Evolutionary conservation across 2,888 invertebrate genomes (phyloP).

Genomic region (Ceraclea dissimilis): DNA sequence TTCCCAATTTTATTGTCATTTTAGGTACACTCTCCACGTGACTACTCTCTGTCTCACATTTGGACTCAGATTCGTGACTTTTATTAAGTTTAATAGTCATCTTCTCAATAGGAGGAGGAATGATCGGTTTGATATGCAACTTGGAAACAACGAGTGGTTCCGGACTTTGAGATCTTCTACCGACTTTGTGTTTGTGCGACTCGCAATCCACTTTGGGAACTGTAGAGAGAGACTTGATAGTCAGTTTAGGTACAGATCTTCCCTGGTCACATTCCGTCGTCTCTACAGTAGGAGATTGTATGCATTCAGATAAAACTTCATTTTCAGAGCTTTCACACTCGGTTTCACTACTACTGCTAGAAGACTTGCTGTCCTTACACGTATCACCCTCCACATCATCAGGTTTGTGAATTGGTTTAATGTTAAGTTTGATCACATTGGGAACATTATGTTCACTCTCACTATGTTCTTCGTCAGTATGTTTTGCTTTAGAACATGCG

Average conservation of each 20-base stretch:
- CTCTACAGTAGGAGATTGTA: conserved; percentile 41
- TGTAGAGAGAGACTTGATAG: conserved; percentile 29
- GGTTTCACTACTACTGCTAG: conserved; percentile 47
- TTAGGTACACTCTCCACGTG: conserved; percentile 29
- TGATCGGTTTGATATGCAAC: conserved; percentile 30
- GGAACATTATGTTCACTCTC: conserved; percentile 28
- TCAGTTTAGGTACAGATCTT: conserved; percentile 31
- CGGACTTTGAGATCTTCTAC: conserved; percentile 5
- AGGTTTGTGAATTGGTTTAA: conserved; percentile 45
- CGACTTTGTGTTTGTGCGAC: conserved; percentile 35
- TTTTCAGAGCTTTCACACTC: conserved; percentile 49
- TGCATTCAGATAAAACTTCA: conserved; percentile 45
- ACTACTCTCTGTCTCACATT: conserved; percentile 27
- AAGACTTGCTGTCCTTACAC: conserved; percentile 34
- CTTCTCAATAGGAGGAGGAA: conserved; percentile 24
- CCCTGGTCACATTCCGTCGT: conserved; percentile 24
- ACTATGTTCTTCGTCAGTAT: background rate
- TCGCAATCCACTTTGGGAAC: conserved; percentile 17
- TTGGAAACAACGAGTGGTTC: conserved; percentile 25
- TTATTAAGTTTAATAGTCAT: conserved; percentile 30
- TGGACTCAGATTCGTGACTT: conserved; percentile 24
- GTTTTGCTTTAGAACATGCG: conserved; percentile 29
- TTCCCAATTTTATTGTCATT: conserved; percentile 41
- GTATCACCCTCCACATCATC: conserved; percentile 34
- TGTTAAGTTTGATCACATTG: conserved; percentile 42